Evolutionary conservation across 2,888 invertebrate species (phyloP).

Genomic region (Coleophora deauratella): DNA sequence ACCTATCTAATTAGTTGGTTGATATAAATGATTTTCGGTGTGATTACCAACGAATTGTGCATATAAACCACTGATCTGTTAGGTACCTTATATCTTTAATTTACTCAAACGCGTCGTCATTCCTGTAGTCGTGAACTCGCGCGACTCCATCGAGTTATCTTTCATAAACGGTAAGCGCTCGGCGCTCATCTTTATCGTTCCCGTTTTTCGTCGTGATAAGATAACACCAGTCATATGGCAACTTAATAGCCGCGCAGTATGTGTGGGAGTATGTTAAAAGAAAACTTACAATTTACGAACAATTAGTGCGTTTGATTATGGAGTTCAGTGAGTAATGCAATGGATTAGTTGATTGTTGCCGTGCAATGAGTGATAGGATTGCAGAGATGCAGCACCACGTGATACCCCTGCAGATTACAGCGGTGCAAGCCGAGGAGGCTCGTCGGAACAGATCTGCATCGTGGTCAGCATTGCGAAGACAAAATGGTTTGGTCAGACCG

Average conservation of each 20-base stretch:
- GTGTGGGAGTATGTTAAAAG: neutral
- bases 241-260: slow-evolving; percentile 27
- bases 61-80: slow-evolving; percentile 20
- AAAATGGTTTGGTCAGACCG: slow-evolving; percentile 34
- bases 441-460: slow-evolving; percentile 53
- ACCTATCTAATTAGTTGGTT: no score
- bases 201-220: slow-evolving; percentile 56
- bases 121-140: slow-evolving; percentile 24
- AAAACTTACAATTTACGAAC: no score
- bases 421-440: slow-evolving; percentile 25
- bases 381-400: slow-evolving; percentile 50
- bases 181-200: slow-evolving; percentile 55
- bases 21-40: no score
- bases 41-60: no score
- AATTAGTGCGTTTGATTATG: neutral
- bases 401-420: slow-evolving; percentile 36
- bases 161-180: slow-evolving; percentile 55
- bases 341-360: slow-evolving; percentile 19
- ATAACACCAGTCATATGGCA: slow-evolving; percentile 60
- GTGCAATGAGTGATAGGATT: slow-evolving; percentile 50
- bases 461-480: slow-evolving; percentile 45
- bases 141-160: slow-evolving; percentile 50
- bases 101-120: slow-evolving; percentile 22
- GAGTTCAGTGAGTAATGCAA: neutral
- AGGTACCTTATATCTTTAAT: slow-evolving; percentile 28